phyloP scores from a whole-genome alignment of 2,113 vertebrate genomes.

The Damaliscus lunatus region DNA sequence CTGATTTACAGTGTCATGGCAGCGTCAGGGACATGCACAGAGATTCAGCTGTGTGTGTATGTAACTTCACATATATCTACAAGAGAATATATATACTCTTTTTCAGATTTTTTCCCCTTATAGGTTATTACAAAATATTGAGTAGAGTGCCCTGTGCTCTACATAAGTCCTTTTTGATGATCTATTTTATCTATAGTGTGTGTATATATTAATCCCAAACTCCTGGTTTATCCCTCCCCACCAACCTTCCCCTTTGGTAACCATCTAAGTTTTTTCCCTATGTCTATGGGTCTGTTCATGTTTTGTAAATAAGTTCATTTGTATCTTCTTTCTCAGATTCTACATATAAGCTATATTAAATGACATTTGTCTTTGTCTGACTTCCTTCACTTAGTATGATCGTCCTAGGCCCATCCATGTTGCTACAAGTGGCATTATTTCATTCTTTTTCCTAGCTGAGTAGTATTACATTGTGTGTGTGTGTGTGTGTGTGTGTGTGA shows the following conservation, averaged over 20 bases:
- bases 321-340: not conserved
- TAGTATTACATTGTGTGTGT: not conserved
- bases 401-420: not conserved
- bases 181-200: not conserved
- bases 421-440: not conserved
- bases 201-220: not conserved
- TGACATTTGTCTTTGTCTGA: not conserved
- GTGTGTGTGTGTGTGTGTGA: not conserved
- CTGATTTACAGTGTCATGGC: not conserved
- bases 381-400: not conserved
- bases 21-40: not conserved
- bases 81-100: not conserved
- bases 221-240: not conserved
- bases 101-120: not conserved
- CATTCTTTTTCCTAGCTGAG: not conserved
- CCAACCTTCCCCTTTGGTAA: not conserved
- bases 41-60: not conserved
- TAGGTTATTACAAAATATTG: not conserved
- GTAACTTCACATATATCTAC: not conserved
- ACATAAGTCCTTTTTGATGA: not conserved
- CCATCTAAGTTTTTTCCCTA: not conserved
- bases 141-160: not conserved
- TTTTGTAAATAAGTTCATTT: not conserved
- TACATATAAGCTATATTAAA: not conserved
- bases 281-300: not conserved